These are phyloP conservation scores for Dendrolimus kikuchii DNA, from an alignment of 1,140 invertebrate species.

Conservation along the genomic window DNA sequence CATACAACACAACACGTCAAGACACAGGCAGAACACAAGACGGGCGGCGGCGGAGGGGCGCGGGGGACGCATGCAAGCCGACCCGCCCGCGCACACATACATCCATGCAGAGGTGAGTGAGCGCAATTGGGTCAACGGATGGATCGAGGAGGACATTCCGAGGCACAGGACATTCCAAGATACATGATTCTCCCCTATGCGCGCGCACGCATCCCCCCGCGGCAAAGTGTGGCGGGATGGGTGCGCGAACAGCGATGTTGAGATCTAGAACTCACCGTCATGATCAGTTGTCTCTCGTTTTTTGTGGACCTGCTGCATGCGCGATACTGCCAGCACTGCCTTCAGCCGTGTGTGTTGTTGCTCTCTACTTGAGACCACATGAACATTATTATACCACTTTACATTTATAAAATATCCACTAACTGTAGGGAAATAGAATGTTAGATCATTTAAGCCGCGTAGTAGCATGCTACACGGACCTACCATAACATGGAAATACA, in stretches of 20 bases:
- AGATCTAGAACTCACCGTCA: slow-evolving; percentile 72
- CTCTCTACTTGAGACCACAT: slow-evolving; percentile 47
- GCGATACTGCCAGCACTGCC: slow-evolving; percentile 10
- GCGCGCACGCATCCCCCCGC: slow-evolving; percentile 45
- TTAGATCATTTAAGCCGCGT: no score
- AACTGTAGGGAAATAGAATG: no score
- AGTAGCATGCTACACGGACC: no score
- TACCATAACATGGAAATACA: no score
- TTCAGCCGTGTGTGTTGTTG: slow-evolving; percentile 22
- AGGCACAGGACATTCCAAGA: slow-evolving; percentile 75
- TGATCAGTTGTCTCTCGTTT: no score
- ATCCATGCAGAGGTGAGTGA: slow-evolving; percentile 65
- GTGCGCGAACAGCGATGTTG: slow-evolving; percentile 69
- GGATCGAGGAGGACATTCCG: slow-evolving; percentile 73
- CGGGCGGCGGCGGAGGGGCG: slow-evolving; percentile 36
- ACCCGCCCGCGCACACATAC: slow-evolving; percentile 52
- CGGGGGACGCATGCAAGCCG: slow-evolving; percentile 57
- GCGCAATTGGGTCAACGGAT: slow-evolving; percentile 57
- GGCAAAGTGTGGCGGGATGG: slow-evolving; percentile 21
- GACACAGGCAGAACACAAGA: slow-evolving; percentile 63
- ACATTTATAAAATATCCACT: no score
- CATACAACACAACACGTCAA: slow-evolving; percentile 65
- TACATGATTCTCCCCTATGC: slow-evolving; percentile 74
- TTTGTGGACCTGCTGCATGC: no score
- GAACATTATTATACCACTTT: slow-evolving; percentile 10